These are phyloP conservation scores for Gadopsis marmoratus DNA, from an alignment of 2,797 vertebrate species.

Conservation along the genomic window DNA sequence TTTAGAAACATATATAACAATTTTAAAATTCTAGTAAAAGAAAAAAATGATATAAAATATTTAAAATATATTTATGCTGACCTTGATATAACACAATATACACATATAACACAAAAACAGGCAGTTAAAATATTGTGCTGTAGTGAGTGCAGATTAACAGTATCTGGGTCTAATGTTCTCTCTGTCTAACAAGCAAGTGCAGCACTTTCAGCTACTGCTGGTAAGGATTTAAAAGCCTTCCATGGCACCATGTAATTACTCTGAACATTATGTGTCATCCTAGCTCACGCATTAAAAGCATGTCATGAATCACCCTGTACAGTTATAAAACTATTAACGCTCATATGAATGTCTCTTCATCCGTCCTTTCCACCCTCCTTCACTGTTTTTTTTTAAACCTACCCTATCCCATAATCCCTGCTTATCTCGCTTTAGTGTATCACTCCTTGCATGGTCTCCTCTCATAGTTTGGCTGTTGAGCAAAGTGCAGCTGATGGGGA, in stretches of 20 bases:
- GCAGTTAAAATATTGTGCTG: background rate
- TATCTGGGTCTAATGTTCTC: conserved; percentile 10
- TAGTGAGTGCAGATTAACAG: conserved; percentile 16
- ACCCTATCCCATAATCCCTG: conserved; percentile 65
- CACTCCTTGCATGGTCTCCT: conserved; percentile 31
- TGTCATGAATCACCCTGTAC: conserved; percentile 73
- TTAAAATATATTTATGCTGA: background rate
- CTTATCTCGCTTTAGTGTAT: conserved; percentile 62
- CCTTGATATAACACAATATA: background rate
- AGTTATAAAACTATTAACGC: conserved; percentile 81
- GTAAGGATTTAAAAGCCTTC: conserved; percentile 63
- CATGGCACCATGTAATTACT: conserved; percentile 81
- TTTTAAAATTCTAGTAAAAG: background rate
- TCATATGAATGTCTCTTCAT: conserved; percentile 70
- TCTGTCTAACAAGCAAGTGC: conserved; percentile 38
- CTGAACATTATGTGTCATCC: conserved; percentile 78
- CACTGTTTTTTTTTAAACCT: conserved; percentile 55
- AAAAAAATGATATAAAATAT: background rate
- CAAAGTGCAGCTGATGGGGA: conserved; percentile 33
- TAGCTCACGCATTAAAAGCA: conserved; percentile 66
- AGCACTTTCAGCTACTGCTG: conserved; percentile 42
- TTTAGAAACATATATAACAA: background rate
- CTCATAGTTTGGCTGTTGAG: conserved; percentile 8
- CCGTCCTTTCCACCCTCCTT: conserved; percentile 46
- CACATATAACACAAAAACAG: background rate